Base-by-base conservation (phyloP, 2,797 vertebrate genomes). In the Numenius phaeopus region DNA sequence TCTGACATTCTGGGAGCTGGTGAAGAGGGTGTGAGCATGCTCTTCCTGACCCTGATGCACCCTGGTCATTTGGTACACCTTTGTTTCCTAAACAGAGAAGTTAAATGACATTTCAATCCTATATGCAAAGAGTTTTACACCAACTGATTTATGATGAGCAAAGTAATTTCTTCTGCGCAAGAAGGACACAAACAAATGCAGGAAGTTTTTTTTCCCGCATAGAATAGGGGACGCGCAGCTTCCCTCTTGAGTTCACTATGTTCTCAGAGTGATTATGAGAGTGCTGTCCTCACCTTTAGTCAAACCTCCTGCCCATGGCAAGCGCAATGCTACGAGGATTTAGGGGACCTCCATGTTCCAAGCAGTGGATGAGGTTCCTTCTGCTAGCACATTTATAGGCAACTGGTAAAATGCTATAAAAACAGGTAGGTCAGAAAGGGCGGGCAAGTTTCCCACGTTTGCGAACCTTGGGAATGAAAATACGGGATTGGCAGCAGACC, bases 241-340 rank as follows among this genome's bases (percentile, higher is more conserved):
- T 83, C 23, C 14, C 58, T 72, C 66, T 44, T 11, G 23, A 67
- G n/a, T n/a, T n/a, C n/a, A n/a, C n/a, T n/a, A 46, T 0, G 1
- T 52, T 70, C 21, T 26, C 37, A 1, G 4, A 52, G 42, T 26
- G n/a, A 62, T 18, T 24, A n/a, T 1, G 8, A 87, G 37, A n/a
- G 19, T 0, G 0, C n/a, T 22, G 13, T 24, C 50, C n/a, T 61
- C 11, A 54, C 5, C 26, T 39, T 85, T 37, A 44, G 24, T 34
- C 40, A 57, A 24, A 54, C 52, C 55, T 89, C 24, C 47, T 32
- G 23, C 21, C 21, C 39, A 30, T 2, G 34, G 21, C 1, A 11
- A 62, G 3, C 57, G 18, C 17, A 76, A 46, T 5, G 26, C 20
- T 42, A 57, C 0, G 0, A 73, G n/a, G 37, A 83, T 30, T 66